Conservation (phyloP, 2,797 vertebrate genomes). For the Mormyrops boulengeri region DNA sequence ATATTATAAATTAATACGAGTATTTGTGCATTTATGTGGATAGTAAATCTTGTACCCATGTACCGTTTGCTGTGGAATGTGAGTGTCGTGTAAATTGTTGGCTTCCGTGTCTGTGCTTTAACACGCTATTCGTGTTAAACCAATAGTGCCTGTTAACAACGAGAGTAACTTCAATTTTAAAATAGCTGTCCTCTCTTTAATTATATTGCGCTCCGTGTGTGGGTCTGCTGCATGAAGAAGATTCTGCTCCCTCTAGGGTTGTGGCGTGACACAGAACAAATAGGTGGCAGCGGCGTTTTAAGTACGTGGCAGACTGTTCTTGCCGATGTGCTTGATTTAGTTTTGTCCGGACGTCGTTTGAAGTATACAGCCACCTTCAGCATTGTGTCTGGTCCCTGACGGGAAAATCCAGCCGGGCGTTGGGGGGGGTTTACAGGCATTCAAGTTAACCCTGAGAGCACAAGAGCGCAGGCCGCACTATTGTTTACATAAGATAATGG, state of each 20-base stretch:
- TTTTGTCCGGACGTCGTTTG: not conserved
- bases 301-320: not conserved
- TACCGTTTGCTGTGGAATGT: not conserved
- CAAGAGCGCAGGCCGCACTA: constrained; percentile 49
- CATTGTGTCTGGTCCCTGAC: constrained; percentile 54
- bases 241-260: not conserved
- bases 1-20: not conserved
- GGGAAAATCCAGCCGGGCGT: constrained; percentile 48
- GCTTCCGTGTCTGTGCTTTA: not conserved
- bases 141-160: not conserved
- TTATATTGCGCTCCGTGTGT: not conserved
- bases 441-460: constrained; percentile 61
- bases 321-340: not conserved
- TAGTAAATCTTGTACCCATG: not conserved
- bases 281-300: not conserved
- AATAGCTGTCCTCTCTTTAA: not conserved
- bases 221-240: not conserved
- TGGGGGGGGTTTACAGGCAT: constrained; percentile 55
- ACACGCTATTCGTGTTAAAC: too few relatives aligned
- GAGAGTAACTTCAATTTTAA: not conserved
- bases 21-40: not conserved
- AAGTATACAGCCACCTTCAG: constrained; percentile 24
- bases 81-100: not conserved
- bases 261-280: not conserved
- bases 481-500: constrained; percentile 56